Conservation (phyloP, 2,797 vertebrate species). For the Chloroceryle amazona region DNA sequence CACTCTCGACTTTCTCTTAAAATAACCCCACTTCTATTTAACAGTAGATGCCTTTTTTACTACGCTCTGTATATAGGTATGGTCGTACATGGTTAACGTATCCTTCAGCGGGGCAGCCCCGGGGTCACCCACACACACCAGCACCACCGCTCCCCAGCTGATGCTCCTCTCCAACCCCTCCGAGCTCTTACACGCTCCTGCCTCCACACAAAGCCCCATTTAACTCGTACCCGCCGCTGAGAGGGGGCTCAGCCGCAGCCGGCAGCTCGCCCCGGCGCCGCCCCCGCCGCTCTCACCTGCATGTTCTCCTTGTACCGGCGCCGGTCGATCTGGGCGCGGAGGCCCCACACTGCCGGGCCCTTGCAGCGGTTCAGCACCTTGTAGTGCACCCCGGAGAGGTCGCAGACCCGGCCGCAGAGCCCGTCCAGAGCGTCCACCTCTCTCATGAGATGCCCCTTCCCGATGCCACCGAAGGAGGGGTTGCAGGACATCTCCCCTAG, state of each 20-base stretch:
- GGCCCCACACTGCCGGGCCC: slow-evolving; percentile 96
- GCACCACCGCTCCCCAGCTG: background rate
- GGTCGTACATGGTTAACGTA: accelerated
- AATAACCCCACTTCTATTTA: too few species aligned
- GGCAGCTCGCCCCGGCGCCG: too few species aligned
- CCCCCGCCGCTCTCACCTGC: slow-evolving; percentile 83
- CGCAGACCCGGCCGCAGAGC: slow-evolving; percentile 90
- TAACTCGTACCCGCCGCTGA: background rate
- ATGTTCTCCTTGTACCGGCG: slow-evolving; percentile 88
- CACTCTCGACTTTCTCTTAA: background rate
- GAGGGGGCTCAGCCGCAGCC: background rate
- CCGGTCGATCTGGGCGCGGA: slow-evolving; percentile 94
- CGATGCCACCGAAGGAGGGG: slow-evolving; percentile 95
- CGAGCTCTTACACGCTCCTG: too few species aligned
- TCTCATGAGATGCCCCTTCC: slow-evolving; percentile 95
- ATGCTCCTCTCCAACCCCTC: too few species aligned
- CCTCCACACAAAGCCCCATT: accelerated
- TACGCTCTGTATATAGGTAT: accelerated
- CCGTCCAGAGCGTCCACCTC: slow-evolving; percentile 96
- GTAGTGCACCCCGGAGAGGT: slow-evolving; percentile 93
- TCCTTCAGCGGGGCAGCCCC: accelerated
- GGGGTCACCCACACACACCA: background rate
- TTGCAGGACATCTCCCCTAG: slow-evolving; percentile 96
- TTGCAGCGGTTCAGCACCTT: slow-evolving; percentile 93
- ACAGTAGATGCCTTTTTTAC: background rate